Evolutionary conservation across 2,113 vertebrate genomes (phyloP), one percentile per base, ranked within the genome.

Genomic region (Glaucidium brasilianum): DNA sequence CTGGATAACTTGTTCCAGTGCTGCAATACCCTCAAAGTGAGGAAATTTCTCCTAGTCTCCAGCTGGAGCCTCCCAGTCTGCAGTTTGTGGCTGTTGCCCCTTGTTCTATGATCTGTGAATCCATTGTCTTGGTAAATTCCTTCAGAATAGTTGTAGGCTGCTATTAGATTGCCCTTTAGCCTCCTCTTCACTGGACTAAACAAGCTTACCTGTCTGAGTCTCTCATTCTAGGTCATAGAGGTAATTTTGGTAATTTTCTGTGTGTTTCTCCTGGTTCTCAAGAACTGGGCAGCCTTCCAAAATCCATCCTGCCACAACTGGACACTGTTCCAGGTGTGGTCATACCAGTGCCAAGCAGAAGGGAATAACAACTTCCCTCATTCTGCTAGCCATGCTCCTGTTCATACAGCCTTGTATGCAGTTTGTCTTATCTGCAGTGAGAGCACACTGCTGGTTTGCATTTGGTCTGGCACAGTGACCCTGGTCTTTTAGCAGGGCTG

Each of bases 351-450:
- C 59, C 68, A 22, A 53, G 64, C 1, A 81, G 41, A 64, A 90
- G 37, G 37, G 19, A 49, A 10, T 11, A 56, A 41, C 20, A 32
- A 1, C n/a, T 16, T 25, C 22, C 43, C 30, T 67, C 0, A 0
- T 66, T 58, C 64, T 74, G 55, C 91, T 74, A 50, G 37, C 55
- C 41, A 0, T 8, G 32, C 58, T 92, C 15, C 74, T 62, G 56
- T 47, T 62, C 32, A 1, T 50, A 37, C 15, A 20, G 34, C 25
- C 37, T 37, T 20, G n/a, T 6, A 1, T 9, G 37, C 39, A 11
- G 41, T 2, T 18, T 56, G 43, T 35, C 50, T 22, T 58, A 11
- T 5, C 63, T 63, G 59, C 64, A 32, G 4, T 29, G 45, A 68
- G 35, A 66, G 50, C 59, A 58, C 53, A 12, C 68, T 81, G 50